Evolutionary conservation across 2,888 invertebrate genomes (phyloP).

Genomic region (Spisula subtruncata): DNA sequence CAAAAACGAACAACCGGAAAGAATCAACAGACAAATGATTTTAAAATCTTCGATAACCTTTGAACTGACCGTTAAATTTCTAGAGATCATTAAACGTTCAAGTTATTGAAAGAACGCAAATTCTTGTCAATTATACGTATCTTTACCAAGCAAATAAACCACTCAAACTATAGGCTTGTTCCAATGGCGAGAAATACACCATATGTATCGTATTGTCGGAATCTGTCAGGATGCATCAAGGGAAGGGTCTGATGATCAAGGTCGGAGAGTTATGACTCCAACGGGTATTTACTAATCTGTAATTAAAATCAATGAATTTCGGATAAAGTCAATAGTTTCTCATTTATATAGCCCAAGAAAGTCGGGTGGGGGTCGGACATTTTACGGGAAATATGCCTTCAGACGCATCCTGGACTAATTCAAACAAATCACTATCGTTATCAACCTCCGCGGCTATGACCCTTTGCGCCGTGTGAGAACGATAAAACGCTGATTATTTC

Average conservation of each 20-base stretch:
- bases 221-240: conserved; percentile 61
- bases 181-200: conserved; percentile 39
- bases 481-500: conserved; percentile 68
- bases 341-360: conserved; percentile 60
- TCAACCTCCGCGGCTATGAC: conserved; percentile 49
- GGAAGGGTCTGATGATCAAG: conserved; percentile 61
- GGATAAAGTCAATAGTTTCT: conserved; percentile 61
- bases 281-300: conserved; percentile 67
- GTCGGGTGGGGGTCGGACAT: conserved; percentile 43
- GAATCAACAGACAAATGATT: conserved; percentile 5
- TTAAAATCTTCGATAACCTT: conserved; percentile 44
- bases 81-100: conserved; percentile 48
- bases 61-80: conserved; percentile 54
- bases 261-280: conserved; percentile 46
- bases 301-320: conserved; percentile 69
- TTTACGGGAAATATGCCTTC: conserved; percentile 11
- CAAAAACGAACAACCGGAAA: neutral
- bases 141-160: conserved; percentile 56
- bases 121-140: conserved; percentile 52
- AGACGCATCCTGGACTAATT: conserved; percentile 59
- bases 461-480: conserved; percentile 46
- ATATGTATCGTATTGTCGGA: conserved; percentile 56
- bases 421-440: conserved; percentile 67
- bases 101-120: conserved; percentile 42
- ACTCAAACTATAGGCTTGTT: conserved; percentile 27